Base-by-base conservation (phyloP, 2,113 vertebrate genomes). In the zebrafish (Danio rerio) region DNA sequence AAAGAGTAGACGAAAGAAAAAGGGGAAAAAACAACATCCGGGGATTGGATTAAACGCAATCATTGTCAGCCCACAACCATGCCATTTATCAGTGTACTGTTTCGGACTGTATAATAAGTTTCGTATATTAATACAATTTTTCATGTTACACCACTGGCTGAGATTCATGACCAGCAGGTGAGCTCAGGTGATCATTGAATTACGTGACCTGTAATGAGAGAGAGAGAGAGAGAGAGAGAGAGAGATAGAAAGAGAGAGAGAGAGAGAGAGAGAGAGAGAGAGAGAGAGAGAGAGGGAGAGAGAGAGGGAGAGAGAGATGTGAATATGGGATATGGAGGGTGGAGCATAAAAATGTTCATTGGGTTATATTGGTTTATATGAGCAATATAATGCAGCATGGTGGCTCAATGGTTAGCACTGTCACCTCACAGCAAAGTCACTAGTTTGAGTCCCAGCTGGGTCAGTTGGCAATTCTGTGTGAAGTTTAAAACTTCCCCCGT, bases 121-220 rank as follows among this genome's bases (percentile, higher is more conserved):
- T 96, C 93, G 94, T 95, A 95, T 96, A 96, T 96, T 96, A 96
- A 96, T 96, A 95, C 94, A 94, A 96, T 95, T 96, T 96, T 96
- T 96, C 95, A 96, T 96, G 94, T 93, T 92, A 92, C 93, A 94
- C 94, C 95, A 92, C 87, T 91, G 50, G 21, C 90, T 92, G 93
- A 95, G 95, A 96, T 96, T 96, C 96, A 96, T 96, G 96, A 94
- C 95, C 95, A 95, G 95, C 93, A 93, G 91, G 92, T 96, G 95
- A 96, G 95, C 95, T 95, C 95, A 96, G 96, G 96, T 96, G 95
- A 96, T 96, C 95, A 96, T 95, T 95, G 94, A 96, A 96, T 96
- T 96, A 96, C 95, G 94, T 96, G 95, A 95, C 94, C 94, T 93
- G 93, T 95, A 95, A 95, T 95, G 94, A 94, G 94, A 94, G 56